Conservation (phyloP, 2,113 vertebrate genomes). For the Condylura cristata region DNA sequence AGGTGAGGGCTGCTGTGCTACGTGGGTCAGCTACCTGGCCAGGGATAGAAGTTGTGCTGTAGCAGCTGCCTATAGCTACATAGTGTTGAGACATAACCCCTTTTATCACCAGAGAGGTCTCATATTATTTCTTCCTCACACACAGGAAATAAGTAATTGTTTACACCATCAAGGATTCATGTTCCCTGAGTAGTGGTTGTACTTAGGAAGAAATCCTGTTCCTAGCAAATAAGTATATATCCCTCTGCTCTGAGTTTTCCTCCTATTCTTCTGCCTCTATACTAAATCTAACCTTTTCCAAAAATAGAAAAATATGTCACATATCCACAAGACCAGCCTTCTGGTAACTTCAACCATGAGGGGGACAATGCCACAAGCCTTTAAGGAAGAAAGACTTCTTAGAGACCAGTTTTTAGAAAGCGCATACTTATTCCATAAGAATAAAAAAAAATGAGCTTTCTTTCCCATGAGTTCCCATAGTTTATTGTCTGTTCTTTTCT, state of each 20-base stretch:
- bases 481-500: slow-evolving; percentile 37
- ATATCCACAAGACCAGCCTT: slow-evolving; percentile 21
- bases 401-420: slow-evolving; percentile 49
- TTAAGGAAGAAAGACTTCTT: slow-evolving; percentile 5
- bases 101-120: too few species aligned
- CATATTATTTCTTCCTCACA: background rate
- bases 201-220: background rate
- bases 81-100: too few species aligned
- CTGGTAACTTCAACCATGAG: slow-evolving; percentile 24
- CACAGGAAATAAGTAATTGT: background rate
- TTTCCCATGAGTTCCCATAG: background rate
- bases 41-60: too few species aligned
- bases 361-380: slow-evolving; percentile 9
- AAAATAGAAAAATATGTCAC: background rate
- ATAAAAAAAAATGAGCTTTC: slow-evolving; percentile 37
- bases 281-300: slow-evolving; percentile 30
- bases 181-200: background rate
- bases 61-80: too few species aligned
- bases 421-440: slow-evolving; percentile 28
- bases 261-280: slow-evolving; percentile 11
- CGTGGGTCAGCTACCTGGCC: too few species aligned
- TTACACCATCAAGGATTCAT: background rate
- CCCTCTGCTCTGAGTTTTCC: background rate
- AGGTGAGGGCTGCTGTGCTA: too few species aligned
- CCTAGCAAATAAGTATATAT: background rate